Evolutionary conservation across 2,113 vertebrate species (phyloP), one percentile per base, ranked within the genome.

Genomic region (Eidolon helvum): DNA sequence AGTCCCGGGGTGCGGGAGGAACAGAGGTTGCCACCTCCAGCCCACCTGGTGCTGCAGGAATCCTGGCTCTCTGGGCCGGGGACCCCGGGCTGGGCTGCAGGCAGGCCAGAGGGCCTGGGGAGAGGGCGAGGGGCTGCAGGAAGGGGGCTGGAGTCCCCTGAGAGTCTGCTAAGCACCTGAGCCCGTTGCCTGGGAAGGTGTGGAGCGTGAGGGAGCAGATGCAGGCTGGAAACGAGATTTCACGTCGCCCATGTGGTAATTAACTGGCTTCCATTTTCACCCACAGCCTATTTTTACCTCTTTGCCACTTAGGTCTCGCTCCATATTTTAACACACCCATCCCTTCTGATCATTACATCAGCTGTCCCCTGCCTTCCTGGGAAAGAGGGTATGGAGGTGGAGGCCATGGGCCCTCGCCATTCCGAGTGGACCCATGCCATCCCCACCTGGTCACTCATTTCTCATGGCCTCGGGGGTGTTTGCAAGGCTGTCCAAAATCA

Each of bases 221-320:
- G 93, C 97, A 96, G 96, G 96, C 98, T 97, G 97, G 97, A 97
- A 98, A 97, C 92, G 74, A 96, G 97, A 97, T 98, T 98, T 97
- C 94, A 48, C 89, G 68, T 97, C 96, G 96, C 96, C 97, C 83
- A 63, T 91, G 83, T 97, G 98, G 97, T 97, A 93, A 97, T 97
- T 93, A 98, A 92, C 95, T 72, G 96, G 96, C 96, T 97, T 97
- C 96, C 98, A 96, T 98, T 98, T 97, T 98, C 98, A 78, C 98
- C 97, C 96, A 9, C 97, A 1, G 61, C 95, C 97, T 98, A 97
- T 98, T 98, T 98, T 98, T 98, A 98, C 97, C 96, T 97, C 61
- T 94, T 97, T 93, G 84, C 63, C 91, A 94, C 91, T 96, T 91
- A 90, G 97, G 96, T 98, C 98, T 98, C 96, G 24, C 96, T 98